A percentile compares a stretch with the other conserved stretches of the same genome.
phyloP scores from a whole-genome alignment of 2,113 vertebrate genomes.

The Dunckerocampus dactyliophorus region DNA sequence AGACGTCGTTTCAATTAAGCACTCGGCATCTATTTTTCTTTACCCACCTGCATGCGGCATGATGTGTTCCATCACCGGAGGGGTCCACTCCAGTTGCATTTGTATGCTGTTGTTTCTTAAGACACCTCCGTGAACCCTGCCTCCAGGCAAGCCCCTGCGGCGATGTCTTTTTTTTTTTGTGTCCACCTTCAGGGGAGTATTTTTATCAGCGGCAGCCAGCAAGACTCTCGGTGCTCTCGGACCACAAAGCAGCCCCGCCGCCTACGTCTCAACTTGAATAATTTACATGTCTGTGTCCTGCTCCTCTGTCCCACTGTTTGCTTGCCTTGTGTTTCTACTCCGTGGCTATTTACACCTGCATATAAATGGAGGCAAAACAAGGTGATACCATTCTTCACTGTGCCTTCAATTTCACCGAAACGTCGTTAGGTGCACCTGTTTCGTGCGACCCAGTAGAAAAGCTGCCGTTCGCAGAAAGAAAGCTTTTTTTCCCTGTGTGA shows the following conservation, averaged over 20 bases:
- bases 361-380: background rate
- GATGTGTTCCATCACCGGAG: background rate
- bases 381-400: background rate
- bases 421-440: too few relatives aligned
- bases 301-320: constrained; percentile 20
- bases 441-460: too few relatives aligned
- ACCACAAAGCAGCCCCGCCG: constrained; percentile 10
- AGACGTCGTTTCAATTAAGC: background rate
- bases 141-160: constrained; percentile 46
- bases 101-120: constrained; percentile 5
- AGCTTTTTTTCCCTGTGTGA: too few relatives aligned
- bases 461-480: too few relatives aligned
- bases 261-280: constrained; percentile 36
- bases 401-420: too few relatives aligned
- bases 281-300: constrained; percentile 31
- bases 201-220: constrained; percentile 53
- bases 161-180: constrained; percentile 40
- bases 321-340: constrained; percentile 14
- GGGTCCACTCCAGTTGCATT: background rate
- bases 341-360: background rate
- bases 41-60: too few relatives aligned
- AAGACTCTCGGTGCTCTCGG: constrained; percentile 26
- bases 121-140: constrained; percentile 22
- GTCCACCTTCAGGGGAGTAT: constrained; percentile 52
- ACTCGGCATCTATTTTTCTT: background rate